Conservation (phyloP, 2,113 vertebrate species). For the Nettapus auritus region DNA sequence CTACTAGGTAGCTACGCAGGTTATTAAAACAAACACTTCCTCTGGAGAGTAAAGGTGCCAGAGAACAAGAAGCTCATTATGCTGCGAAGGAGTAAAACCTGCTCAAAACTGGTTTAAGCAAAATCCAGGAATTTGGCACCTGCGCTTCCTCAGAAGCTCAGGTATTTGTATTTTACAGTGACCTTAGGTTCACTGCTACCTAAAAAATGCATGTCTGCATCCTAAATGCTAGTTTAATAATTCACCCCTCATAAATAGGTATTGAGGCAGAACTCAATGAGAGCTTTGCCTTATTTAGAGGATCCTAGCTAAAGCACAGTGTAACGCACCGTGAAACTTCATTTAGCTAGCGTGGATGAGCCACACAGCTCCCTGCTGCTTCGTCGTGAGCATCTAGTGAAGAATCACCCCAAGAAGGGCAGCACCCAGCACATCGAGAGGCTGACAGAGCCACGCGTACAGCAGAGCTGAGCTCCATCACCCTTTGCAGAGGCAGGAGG, state of each 20-base stretch:
- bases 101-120: not conserved
- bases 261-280: not conserved
- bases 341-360: too few species aligned
- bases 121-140: not conserved
- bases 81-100: not conserved
- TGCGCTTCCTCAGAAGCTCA: not conserved
- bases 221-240: not conserved
- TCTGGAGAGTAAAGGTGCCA: not conserved
- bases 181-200: not conserved
- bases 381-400: not conserved
- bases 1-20: not conserved
- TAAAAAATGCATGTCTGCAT: not conserved
- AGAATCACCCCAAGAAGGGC: fast-evolving
- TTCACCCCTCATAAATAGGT: not conserved
- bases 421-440: fast-evolving
- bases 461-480: not conserved
- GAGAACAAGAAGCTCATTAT: not conserved
- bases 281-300: not conserved
- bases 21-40: not conserved
- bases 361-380: fast-evolving
- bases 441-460: fast-evolving
- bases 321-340: fast-evolving
- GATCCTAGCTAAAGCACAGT: not conserved
- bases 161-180: fast-evolving
- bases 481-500: fast-evolving